phyloP scores from a whole-genome alignment of 2,113 vertebrate species.

The Motacilla tschutschensis region DNA sequence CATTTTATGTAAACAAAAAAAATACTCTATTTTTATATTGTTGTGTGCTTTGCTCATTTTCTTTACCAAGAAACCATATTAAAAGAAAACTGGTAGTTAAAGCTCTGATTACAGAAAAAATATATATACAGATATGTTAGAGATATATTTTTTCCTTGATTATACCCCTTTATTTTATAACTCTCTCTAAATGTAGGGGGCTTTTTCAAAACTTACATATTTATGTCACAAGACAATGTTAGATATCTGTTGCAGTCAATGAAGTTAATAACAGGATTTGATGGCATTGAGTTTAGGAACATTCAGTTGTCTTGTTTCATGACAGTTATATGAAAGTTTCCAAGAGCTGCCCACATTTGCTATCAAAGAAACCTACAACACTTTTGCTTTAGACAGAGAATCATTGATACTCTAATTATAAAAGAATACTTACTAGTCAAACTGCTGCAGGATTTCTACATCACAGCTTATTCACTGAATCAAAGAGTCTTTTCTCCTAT shows the following conservation, averaged over 20 bases:
- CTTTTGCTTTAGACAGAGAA: not conserved
- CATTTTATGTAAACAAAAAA: not conserved
- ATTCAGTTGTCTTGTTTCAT: not conserved
- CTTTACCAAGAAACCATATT: not conserved
- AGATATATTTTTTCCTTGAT: not conserved
- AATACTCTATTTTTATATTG: not conserved
- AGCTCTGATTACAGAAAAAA: not conserved
- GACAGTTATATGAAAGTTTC: not conserved
- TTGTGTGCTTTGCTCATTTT: not conserved
- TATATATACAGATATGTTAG: rapidly evolving
- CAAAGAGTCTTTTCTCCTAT: slow-evolving; percentile 27
- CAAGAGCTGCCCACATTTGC: not conserved
- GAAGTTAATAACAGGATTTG: not conserved
- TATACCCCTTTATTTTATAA: not conserved
- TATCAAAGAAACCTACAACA: not conserved
- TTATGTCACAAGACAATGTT: not conserved
- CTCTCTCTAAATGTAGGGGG: rapidly evolving
- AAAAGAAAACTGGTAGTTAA: not conserved
- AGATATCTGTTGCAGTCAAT: not conserved
- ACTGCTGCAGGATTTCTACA: slow-evolving; percentile 44
- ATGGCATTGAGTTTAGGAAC: not conserved
- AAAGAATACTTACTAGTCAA: slow-evolving; percentile 45
- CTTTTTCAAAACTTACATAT: not conserved
- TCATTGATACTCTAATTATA: slow-evolving; percentile 38
- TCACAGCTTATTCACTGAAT: slow-evolving; percentile 45